Evolutionary conservation across 2,888 invertebrate species (phyloP), one percentile per base, ranked within the genome.

Genomic region (Polyommatus icarus): DNA sequence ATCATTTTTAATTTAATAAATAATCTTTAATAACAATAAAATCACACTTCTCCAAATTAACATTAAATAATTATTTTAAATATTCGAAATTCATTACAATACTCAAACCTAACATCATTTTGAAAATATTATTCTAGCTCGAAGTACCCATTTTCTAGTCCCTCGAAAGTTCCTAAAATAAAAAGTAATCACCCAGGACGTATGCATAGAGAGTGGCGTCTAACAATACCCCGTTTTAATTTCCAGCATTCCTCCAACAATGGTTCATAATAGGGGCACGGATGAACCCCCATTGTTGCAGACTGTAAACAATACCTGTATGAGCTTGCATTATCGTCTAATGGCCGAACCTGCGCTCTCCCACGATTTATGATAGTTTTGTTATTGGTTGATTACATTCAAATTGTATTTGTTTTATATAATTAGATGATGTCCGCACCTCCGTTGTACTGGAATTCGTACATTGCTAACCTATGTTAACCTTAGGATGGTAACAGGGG

Each of bases 261-360:
- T 92, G 88, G 92, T 84, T 85, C 79, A 89, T 92, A 92, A 92
- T 93, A 90, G 90, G 87, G 88, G 85, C 87, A 87, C 89, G 89
- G 91, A 92, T 90, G 92, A 92, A 89, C 91, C 90, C 88, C 89
- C 89, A 82, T 83, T 84, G 84, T 83, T 88, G 87, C 88, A 90
- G 3, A 24, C 12, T 61, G 89, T 89, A 90, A 91, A 93, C 92
- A 93, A 93, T 93, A 92, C 93, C 92, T 92, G 82, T 80, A 88
- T 91, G 91, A 93, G 91, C 91, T 91, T 92, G 93, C 93, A 92
- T 92, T 91, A 93, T 93, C 93, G 91, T 86, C 89, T 92, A 92
- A 92, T 92, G 92, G 91, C 91, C 91, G 84, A 87, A 86, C 84
- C 79, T 84, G 83, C 84, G 82, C 87, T 87, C 91, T 91, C 90